A percentile compares a stretch with the other conserved stretches of the same genome.
These are phyloP conservation scores for Crypturellus undulatus DNA, from an alignment of 2,113 vertebrate genomes.

Conservation along the genomic window DNA sequence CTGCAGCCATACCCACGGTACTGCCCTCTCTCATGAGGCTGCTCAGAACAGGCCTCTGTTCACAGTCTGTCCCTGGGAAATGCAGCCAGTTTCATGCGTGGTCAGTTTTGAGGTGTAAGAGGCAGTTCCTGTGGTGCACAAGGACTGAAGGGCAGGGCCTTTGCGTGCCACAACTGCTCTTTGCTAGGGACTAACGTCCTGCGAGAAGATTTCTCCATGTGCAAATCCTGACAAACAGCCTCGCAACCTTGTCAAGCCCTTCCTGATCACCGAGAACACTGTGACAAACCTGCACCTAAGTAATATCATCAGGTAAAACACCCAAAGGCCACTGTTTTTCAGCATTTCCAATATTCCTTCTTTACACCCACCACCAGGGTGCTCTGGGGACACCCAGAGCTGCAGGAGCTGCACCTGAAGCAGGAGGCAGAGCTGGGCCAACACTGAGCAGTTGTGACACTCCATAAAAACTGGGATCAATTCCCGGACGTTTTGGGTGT, in stretches of 20 bases:
- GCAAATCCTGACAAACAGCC: not conserved
- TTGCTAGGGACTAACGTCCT: not conserved
- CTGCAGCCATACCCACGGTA: not conserved
- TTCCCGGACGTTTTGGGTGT: not conserved
- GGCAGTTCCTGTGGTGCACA: not conserved
- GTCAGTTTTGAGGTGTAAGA: not conserved
- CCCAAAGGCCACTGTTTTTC: not conserved
- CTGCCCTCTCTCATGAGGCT: not conserved
- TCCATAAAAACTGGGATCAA: accelerated
- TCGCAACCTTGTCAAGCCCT: not conserved
- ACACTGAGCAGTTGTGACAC: not conserved
- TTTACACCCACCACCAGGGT: not conserved
- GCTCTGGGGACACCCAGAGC: accelerated
- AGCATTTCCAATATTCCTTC: not conserved
- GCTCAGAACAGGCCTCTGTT: not conserved
- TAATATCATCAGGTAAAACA: not conserved
- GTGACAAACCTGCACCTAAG: not conserved
- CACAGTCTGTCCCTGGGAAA: not conserved
- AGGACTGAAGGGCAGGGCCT: not conserved
- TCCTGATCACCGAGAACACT: not conserved
- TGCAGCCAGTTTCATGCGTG: not conserved
- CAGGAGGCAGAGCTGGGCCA: not conserved
- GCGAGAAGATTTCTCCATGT: not conserved
- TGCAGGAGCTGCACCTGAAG: not conserved
- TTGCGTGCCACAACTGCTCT: not conserved